Evolutionary conservation across 2,797 vertebrate genomes (phyloP), one percentile per base, ranked within the genome.

Genomic region (Neosilurus mollespiculum): DNA sequence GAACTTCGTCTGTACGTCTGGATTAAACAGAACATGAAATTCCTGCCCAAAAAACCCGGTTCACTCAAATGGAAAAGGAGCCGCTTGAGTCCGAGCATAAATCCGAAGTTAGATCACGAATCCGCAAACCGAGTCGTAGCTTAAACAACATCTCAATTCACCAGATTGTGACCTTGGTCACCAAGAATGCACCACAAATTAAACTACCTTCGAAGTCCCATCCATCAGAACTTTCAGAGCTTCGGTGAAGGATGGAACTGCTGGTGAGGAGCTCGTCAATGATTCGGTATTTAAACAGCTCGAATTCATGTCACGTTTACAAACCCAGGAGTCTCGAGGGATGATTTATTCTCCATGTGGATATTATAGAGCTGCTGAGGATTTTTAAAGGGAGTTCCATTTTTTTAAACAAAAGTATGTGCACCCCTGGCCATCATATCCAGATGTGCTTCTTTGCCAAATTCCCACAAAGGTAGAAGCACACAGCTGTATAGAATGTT

Each of bases 241-340:
- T 51, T 78, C 61, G 10, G 22, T 78, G 37, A 49, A n/a, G 59
- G 43, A 64, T 64, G 59, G n/a, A 49, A 64, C 11, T 78, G 76
- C 76, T 78, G 76, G 76, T 78, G 76, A 78, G n/a, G 10, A 49
- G 59, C 58, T 9, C 2, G n/a, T 64, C 61, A 7, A 64, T 49
- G 11, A 76, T 59, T 77, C 34, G 14, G 49, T 51, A 49, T 64
- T 20, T 24, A 15, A 64, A 51, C 37, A 49, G 3, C 37, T 58
- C 24, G 30, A 37, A 58, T 34, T 75, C n/a, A 34, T 10, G 49
- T 61, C 58, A 78, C 59, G 26, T 78, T 78, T 78, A 78, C 43
- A 64, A 78, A 14, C 22, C 10, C 58, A 78, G 49, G 58, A 51
- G 15, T 64, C 76, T 18, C 4, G 18, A 24, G 59, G 49, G 30